Evolutionary conservation across 2,888 invertebrate genomes (phyloP), one percentile per base, ranked within the genome.

Genomic region (Neocrepidodera transversa): DNA sequence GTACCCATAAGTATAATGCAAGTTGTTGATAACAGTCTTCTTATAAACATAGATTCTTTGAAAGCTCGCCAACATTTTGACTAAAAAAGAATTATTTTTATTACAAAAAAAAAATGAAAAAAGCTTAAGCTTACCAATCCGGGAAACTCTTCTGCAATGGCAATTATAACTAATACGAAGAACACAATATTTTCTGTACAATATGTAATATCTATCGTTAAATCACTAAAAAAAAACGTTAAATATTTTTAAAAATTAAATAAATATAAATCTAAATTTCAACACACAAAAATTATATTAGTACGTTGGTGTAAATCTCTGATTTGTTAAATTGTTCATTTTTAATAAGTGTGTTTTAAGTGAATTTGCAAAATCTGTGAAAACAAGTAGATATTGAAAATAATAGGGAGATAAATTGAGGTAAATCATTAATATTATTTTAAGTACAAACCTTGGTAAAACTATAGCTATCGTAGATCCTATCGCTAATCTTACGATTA

Each of bases 401-500:
- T n/a, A n/a, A n/a, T n/a, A n/a, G n/a, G n/a, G n/a, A n/a, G n/a
- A n/a, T n/a, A n/a, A n/a, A n/a, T n/a, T n/a, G n/a, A n/a, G n/a
- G n/a, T n/a, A n/a, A n/a, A n/a, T n/a, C n/a, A n/a, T n/a, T n/a
- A n/a, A n/a, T n/a, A n/a, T n/a, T n/a, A n/a, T n/a, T n/a, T n/a
- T n/a, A n/a, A n/a, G n/a, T n/a, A n/a, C n/a, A n/a, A n/a, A 84
- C 85, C 82, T 80, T 20, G 86, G 86, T 62, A 86, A 74, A 60
- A 86, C 81, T 67, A 85, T 75, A 58, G 82, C 80, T 66, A 84
- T 83, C 43, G 85, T 84, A 14, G 82, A 65, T 20, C 81, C 80
- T 68, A 82, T 80, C 35, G 82, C 82, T 56, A 85, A 73, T 72
- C 87, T 83, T 35, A 87, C 86, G 62, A 88, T 73, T n/a, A 88